Percentiles rank a stretch among this genome's conserved stretches.
Conservation (phyloP, 2,797 vertebrate genomes). For the Gallinago stenura region DNA sequence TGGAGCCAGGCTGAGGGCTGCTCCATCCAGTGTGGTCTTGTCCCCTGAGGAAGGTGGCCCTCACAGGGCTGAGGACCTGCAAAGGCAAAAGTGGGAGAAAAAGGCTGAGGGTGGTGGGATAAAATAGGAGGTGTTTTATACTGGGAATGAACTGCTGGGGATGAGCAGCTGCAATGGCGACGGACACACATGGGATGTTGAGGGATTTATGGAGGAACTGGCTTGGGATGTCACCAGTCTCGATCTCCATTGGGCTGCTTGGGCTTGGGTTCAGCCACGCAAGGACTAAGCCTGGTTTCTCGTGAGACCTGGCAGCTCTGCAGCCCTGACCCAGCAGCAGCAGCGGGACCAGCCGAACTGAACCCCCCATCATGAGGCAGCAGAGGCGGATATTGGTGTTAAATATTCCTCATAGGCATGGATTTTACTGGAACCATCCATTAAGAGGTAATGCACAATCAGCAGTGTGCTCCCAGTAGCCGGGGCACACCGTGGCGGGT, state of each 20-base stretch:
- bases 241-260: fast-evolving
- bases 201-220: background rate
- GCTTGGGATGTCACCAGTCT: background rate
- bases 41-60: fast-evolving
- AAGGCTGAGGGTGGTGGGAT: background rate
- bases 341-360: fast-evolving
- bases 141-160: background rate
- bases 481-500: background rate
- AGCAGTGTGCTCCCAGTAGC: background rate
- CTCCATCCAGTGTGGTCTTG: fast-evolving
- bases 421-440: background rate
- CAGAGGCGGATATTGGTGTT: slow-evolving; percentile 21
- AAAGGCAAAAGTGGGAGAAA: background rate
- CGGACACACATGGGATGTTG: fast-evolving
- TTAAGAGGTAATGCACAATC: background rate
- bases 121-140: fast-evolving
- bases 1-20: background rate
- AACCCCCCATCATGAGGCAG: background rate
- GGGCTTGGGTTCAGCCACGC: background rate
- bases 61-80: background rate
- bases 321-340: background rate
- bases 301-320: background rate
- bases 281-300: background rate
- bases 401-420: slow-evolving; percentile 6
- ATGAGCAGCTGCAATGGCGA: fast-evolving